Evolutionary conservation across 1,140 invertebrate genomes (phyloP).

Genomic region (Melipona quadrifasciata): DNA sequence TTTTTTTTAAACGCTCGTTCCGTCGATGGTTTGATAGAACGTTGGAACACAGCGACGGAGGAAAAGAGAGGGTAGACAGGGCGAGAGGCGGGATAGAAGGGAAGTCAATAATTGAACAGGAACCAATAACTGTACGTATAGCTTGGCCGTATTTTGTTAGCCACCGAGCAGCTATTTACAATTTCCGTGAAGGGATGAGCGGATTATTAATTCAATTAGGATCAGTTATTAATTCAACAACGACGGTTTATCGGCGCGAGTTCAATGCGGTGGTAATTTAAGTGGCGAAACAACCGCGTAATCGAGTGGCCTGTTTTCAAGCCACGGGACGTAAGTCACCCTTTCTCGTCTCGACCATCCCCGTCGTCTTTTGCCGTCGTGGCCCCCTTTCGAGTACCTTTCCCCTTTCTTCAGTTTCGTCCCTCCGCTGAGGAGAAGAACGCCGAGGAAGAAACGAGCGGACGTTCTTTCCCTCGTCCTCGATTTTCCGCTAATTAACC

Average conservation of each 20-base stretch:
- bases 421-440: background rate
- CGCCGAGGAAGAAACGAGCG: background rate
- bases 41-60: background rate
- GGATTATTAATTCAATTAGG: slow-evolving; percentile 66
- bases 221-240: slow-evolving; percentile 66
- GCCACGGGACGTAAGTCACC: background rate
- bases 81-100: background rate
- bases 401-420: background rate
- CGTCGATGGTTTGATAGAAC: slow-evolving; percentile 39
- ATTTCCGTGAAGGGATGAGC: slow-evolving; percentile 55
- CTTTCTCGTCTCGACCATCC: background rate
- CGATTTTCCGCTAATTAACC: slow-evolving; percentile 9
- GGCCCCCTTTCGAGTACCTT: background rate
- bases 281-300: slow-evolving; percentile 25
- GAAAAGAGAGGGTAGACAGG: background rate
- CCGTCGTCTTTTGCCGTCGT: too few species aligned
- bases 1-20: slow-evolving; percentile 15
- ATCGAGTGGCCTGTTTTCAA: slow-evolving; percentile 2
- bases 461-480: too few species aligned
- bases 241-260: slow-evolving; percentile 36
- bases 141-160: slow-evolving; percentile 53
- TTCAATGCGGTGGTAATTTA: slow-evolving; percentile 45
- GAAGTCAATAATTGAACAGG: slow-evolving; percentile 61
- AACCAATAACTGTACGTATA: slow-evolving; percentile 60
- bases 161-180: slow-evolving; percentile 56